Evolutionary conservation across 2,888 invertebrate genomes (phyloP).

Genomic region (Cyrtodaria siliqua): DNA sequence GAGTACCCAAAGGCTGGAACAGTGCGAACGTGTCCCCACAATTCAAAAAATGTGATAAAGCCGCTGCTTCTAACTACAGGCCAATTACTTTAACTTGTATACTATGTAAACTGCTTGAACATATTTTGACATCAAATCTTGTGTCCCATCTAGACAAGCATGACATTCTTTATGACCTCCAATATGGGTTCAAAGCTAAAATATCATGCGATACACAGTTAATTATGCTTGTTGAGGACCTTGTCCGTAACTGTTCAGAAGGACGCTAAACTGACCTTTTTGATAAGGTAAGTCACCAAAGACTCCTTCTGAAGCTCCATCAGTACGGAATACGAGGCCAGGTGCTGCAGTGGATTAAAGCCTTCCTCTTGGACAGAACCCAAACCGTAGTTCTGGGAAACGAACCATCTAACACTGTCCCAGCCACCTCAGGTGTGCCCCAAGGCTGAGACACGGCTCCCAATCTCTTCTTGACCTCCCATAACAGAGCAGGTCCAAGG

Average conservation of each 20-base stretch:
- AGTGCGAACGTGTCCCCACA: too few relatives aligned
- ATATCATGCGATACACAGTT: not conserved
- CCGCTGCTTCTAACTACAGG: too few relatives aligned
- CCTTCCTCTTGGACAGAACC: not conserved
- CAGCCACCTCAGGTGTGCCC: not conserved
- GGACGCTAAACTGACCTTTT: slow-evolving; percentile 4
- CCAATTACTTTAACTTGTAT: too few relatives aligned
- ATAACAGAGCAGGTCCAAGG: not conserved
- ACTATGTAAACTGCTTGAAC: too few relatives aligned
- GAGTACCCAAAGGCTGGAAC: too few relatives aligned
- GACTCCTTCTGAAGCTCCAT: slow-evolving; percentile 1
- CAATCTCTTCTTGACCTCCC: not conserved
- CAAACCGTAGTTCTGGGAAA: not conserved
- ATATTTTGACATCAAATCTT: too few relatives aligned
- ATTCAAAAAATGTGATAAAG: too few relatives aligned
- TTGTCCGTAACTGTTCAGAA: not conserved
- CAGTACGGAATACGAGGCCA: not conserved
- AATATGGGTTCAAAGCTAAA: not conserved
- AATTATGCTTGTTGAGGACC: not conserved
- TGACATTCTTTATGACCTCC: not conserved
- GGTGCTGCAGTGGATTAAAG: not conserved
- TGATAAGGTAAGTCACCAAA: slow-evolving; percentile 4
- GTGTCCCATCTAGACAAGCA: not conserved
- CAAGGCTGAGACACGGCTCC: not conserved
- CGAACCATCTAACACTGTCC: not conserved